Conservation (phyloP, 2,888 invertebrate genomes). For the Tenthredo scrophulariae region DNA sequence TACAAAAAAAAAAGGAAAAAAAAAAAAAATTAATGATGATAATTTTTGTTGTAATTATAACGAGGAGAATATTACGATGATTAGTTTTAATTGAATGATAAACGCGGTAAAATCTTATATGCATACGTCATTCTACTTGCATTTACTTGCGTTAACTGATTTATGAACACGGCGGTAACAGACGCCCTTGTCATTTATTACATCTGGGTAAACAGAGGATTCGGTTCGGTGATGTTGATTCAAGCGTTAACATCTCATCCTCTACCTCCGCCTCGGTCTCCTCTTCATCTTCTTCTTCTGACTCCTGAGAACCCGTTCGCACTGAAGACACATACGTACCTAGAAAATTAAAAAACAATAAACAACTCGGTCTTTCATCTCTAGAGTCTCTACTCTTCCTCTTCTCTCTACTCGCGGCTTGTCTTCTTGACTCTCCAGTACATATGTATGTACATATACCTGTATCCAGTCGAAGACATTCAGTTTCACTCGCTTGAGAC, state of each 20-base stretch:
- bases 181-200: slow-evolving; percentile 46
- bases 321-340: neutral
- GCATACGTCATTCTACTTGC: neutral
- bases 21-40: neutral
- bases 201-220: slow-evolving; percentile 34
- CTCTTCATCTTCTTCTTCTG: neutral
- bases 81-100: neutral
- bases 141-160: slow-evolving; percentile 31
- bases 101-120: neutral
- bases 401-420: neutral
- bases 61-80: neutral
- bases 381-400: slow-evolving; percentile 2
- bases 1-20: neutral
- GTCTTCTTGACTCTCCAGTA: too few species aligned
- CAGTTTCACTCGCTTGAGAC: too few species aligned
- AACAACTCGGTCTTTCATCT: slow-evolving; percentile 1
- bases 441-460: neutral
- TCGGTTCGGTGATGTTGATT: slow-evolving; percentile 33
- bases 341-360: neutral
- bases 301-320: neutral
- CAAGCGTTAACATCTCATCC: slow-evolving; percentile 29
- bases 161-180: slow-evolving; percentile 39
- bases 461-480: neutral
- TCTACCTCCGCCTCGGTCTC: neutral
- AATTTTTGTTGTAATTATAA: neutral